phyloP scores from a whole-genome alignment of 2,797 vertebrate genomes.

The Rhadinocentrus ornatus region DNA sequence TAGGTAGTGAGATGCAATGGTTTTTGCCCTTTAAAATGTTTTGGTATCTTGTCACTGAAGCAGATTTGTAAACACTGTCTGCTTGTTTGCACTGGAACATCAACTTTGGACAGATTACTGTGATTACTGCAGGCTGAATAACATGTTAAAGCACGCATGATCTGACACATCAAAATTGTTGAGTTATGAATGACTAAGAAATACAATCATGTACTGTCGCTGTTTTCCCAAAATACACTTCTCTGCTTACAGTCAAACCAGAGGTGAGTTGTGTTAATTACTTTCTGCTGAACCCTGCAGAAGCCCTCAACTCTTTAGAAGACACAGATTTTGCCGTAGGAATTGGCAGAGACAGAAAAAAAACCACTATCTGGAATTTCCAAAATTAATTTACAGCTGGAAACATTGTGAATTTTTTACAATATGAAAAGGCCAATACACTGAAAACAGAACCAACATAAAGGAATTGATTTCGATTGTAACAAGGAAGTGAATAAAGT shows the following conservation, averaged over 20 bases:
- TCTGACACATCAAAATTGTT: conserved; percentile 63
- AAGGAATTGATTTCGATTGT: too few species aligned
- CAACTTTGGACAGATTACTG: conserved; percentile 35
- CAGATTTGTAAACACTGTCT: conserved; percentile 70
- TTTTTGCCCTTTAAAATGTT: conserved; percentile 49
- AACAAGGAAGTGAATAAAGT: too few species aligned
- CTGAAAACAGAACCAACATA: too few species aligned
- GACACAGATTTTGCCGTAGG: neutral
- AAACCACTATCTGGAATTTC: too few species aligned
- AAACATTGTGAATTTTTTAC: too few species aligned
- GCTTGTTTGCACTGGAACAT: conserved; percentile 65
- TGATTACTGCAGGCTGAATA: conserved; percentile 67
- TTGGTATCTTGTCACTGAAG: conserved; percentile 45
- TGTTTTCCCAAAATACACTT: conserved; percentile 52
- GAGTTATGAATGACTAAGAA: conserved; percentile 50
- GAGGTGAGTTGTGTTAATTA: conserved; percentile 37
- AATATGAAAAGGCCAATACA: too few species aligned
- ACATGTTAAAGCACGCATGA: conserved; percentile 56
- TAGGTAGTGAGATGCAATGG: conserved; percentile 31
- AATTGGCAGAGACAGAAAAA: neutral
- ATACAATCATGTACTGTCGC: conserved; percentile 55
- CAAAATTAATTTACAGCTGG: too few species aligned
- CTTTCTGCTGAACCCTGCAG: conserved; percentile 32
- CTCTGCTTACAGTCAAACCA: conserved; percentile 39
- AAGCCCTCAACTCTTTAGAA: conserved; percentile 24